phyloP scores from a whole-genome alignment of 2,113 vertebrate genomes.

The Lepus americanus region DNA sequence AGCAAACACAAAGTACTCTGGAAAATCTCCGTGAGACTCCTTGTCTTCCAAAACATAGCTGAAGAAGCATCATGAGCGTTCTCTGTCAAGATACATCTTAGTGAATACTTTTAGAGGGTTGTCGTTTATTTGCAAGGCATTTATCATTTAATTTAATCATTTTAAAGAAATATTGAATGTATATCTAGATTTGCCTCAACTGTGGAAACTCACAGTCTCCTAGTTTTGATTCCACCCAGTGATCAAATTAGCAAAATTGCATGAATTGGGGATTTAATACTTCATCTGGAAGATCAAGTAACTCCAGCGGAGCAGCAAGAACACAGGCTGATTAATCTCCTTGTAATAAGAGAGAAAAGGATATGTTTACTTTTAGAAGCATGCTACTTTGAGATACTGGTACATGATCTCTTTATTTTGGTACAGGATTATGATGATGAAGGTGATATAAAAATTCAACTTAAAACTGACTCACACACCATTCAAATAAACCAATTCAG shows the following conservation, averaged over 20 bases:
- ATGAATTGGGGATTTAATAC: not conserved
- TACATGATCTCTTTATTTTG: not conserved
- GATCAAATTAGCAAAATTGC: conserved; percentile 9
- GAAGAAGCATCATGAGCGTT: not conserved
- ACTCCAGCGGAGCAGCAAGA: not conserved
- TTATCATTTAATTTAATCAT: not conserved
- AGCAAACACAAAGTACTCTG: conserved; percentile 49
- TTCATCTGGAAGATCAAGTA: conserved; percentile 9
- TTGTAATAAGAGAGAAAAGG: not conserved
- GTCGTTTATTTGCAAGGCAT: not conserved
- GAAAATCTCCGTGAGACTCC: not conserved
- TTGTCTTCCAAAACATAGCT: conserved; percentile 15
- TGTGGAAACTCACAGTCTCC: conserved; percentile 17
- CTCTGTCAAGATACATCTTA: not conserved
- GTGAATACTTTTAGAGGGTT: not conserved
- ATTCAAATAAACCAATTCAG: conserved; percentile 4
- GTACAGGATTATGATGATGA: not conserved
- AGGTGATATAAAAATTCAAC: not conserved
- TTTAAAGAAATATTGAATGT: not conserved
- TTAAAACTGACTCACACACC: not conserved
- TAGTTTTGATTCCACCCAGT: conserved; percentile 33
- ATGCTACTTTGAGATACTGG: not conserved
- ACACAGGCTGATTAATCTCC: not conserved
- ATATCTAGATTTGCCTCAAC: conserved; percentile 16
- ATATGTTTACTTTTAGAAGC: not conserved